Evolutionary conservation across 2,888 invertebrate genomes (phyloP).

Genomic region (Cecidostiba fungosa): DNA sequence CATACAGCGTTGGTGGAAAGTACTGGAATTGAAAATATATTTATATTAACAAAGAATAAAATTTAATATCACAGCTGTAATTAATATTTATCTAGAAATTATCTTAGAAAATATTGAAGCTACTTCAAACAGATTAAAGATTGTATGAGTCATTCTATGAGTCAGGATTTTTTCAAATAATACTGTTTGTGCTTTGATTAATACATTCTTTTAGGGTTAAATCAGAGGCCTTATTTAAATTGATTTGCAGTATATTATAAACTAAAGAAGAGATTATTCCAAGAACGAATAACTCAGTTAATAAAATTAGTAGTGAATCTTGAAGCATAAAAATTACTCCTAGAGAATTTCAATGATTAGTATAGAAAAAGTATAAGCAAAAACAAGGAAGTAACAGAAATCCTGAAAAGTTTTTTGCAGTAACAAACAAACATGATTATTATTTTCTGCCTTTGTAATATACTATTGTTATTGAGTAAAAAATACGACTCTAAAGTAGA

Average conservation of each 20-base stretch:
- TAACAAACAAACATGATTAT: background rate
- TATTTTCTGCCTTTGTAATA: background rate
- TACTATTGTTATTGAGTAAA: too few relatives aligned
- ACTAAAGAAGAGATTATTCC: background rate
- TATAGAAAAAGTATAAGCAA: background rate
- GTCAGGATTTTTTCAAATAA: slow-evolving; percentile 11
- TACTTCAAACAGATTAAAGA: background rate
- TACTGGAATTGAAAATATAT: slow-evolving; percentile 84
- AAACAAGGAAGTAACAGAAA: background rate
- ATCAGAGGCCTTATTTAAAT: background rate
- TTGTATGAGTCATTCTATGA: background rate
- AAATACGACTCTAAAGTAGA: background rate
- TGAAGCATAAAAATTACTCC: background rate
- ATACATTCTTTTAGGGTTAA: background rate
- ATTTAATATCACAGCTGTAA: background rate
- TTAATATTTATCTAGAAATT: background rate
- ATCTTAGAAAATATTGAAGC: background rate
- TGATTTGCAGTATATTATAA: background rate
- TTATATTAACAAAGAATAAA: background rate
- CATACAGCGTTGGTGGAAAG: slow-evolving; percentile 89
- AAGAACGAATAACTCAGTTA: background rate
- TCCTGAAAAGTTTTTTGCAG: background rate
- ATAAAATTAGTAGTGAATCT: background rate
- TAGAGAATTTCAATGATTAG: background rate
- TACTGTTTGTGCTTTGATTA: slow-evolving; percentile 16